Base-by-base conservation (phyloP, 2,888 invertebrate genomes). In the Eupeodes luniger region DNA sequence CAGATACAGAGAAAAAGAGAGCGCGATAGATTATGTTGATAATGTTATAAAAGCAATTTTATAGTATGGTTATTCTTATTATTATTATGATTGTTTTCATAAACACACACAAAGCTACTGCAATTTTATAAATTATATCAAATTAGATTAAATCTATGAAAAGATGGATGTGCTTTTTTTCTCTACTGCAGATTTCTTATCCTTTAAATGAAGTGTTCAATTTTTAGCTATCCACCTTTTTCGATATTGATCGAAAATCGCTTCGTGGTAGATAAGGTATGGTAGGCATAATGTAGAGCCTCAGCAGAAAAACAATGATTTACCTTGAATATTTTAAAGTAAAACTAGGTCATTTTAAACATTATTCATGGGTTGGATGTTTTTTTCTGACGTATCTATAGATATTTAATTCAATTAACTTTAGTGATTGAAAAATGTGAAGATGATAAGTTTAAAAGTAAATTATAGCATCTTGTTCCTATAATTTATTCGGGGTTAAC, bases 61-160 rank as follows among this genome's bases (percentile, higher is more conserved):
- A 4, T 53, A 36, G 55, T 3, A 27, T 55, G 53, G 53, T 53
- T 53, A 6, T 69, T 69, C 36, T 51, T 66, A 64, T 53, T 59
- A 5, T 59, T 59, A 2, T 12, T 40, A 40, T 40, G 5, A 40
- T 55, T 51, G 16, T 51, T 16, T 14, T n/a, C 14, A 27, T 27
- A 59, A 59, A 14, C 53, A 47, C 53, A 47, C 36, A 53, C 44
- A 61, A 76, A 83, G 75, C 83, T 83, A 44, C 84, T 74, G 87
- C 84, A 80, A 51, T 87, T 67, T 1, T 27, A 80, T 87, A 81
- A 81, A 77, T 82, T 78, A 75, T 69, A 61, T 53, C 57, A 61
- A 86, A 85, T 77, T 77, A 84, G 83, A 83, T 79, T 40, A 64
- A 79, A 66, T 53, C 27, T n/a, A 69, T 57, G 49, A 19, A 61